Evolutionary conservation across 2,113 vertebrate species (phyloP).

Genomic region (Campylomormyrus tamandua): DNA sequence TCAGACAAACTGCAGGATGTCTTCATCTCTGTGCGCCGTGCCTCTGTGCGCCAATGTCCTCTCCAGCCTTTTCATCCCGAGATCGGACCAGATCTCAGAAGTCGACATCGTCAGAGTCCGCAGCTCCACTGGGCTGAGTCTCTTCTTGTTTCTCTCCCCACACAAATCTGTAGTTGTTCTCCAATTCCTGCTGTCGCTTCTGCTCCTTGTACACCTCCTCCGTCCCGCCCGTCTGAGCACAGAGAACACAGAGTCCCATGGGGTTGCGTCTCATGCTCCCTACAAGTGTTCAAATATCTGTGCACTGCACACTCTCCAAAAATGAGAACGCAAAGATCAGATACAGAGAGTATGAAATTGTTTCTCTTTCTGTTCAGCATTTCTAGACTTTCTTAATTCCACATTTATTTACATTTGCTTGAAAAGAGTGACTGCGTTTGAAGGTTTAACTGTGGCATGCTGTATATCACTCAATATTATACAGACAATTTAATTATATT

Average conservation of each 20-base stretch:
- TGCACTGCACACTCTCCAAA: background rate
- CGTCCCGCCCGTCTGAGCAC: slow-evolving; percentile 73
- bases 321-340: background rate
- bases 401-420: background rate
- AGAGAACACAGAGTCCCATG: background rate
- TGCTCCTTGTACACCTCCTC: slow-evolving; percentile 83
- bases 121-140: slow-evolving; percentile 51
- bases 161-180: slow-evolving; percentile 83
- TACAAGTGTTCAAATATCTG: background rate
- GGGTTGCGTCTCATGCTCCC: background rate
- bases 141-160: slow-evolving; percentile 76
- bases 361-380: background rate
- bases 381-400: background rate
- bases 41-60: slow-evolving; percentile 19
- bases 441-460: background rate
- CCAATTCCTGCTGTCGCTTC: slow-evolving; percentile 76
- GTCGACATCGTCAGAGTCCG: slow-evolving; percentile 78
- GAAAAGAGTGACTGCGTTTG: background rate
- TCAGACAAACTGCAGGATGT: background rate
- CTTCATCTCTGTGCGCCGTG: background rate
- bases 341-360: background rate
- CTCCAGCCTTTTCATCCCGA: slow-evolving; percentile 17
- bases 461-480: background rate
- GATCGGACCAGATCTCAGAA: slow-evolving; percentile 54
- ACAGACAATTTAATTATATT: background rate